Evolutionary conservation across 2,888 invertebrate species (phyloP).

Genomic region (Lycia hirtaria): DNA sequence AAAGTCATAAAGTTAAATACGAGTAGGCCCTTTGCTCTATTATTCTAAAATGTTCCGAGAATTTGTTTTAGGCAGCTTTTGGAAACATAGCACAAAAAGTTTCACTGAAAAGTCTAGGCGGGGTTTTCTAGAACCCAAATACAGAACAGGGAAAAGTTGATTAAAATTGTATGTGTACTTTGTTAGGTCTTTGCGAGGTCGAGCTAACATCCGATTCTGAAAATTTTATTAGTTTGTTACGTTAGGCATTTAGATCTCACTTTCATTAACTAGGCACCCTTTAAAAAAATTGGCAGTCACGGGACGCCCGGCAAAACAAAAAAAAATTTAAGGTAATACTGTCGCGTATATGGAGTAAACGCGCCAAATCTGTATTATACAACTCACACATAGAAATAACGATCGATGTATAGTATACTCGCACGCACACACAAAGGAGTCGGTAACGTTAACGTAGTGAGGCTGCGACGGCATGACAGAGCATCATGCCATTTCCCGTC

Average conservation of each 20-base stretch:
- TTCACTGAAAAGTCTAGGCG: neutral
- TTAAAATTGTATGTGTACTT: constrained; percentile 28
- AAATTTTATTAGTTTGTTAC: constrained; percentile 26
- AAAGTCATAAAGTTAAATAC: neutral
- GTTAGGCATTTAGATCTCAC: constrained; percentile 15
- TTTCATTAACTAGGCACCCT: neutral
- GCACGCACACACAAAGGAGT: too few species aligned
- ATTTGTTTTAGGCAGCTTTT: neutral
- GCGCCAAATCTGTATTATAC: too few species aligned
- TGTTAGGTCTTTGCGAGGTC: constrained; percentile 12
- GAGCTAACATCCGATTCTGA: constrained; percentile 17
- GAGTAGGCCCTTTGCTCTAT: neutral
- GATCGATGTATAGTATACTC: too few species aligned
- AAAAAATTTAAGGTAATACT: too few species aligned
- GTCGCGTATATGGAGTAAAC: too few species aligned
- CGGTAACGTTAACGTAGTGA: too few species aligned
- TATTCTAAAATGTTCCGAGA: neutral
- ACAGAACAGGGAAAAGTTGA: constrained; percentile 18
- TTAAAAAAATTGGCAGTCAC: neutral
- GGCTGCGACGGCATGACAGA: too few species aligned
- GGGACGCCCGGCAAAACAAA: too few species aligned
- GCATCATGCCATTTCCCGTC: too few species aligned
- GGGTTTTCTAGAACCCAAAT: constrained; percentile 8
- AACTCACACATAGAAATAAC: too few species aligned
- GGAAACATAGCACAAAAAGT: constrained; percentile 6